Base-by-base conservation (phyloP, 2,888 invertebrate species). In the Sphecodes monilicornis region DNA sequence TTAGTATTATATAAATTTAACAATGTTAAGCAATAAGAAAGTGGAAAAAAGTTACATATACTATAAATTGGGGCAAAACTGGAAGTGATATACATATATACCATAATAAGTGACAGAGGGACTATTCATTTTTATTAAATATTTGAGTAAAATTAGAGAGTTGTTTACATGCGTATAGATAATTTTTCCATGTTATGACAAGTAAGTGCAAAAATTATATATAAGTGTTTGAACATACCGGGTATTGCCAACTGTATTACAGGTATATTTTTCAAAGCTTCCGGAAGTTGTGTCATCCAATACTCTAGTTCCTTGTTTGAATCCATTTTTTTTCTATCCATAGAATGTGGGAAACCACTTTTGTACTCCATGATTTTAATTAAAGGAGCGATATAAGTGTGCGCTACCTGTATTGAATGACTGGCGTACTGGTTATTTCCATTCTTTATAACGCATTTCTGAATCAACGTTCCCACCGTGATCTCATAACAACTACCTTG, bases 191-290 rank as follows among this genome's bases (percentile, higher is more conserved):
- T 5, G 39, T 46, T 1, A 11, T 18, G 0, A 76, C 64, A 5
- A 22, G 32, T n/a, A 26, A 36, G 64, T 76, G n/a, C 16, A 32
- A 5, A 43, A 29, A 29, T 43, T 0, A 29, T 57, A 26, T 29
- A 79, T 10, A 69, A 72, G 43, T 16, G 68, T 66, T 86, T 87
- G 39, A 22, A 89, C 91, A 91, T 95, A 97, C 97, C 97, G 95
- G 97, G 97, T 94, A 97, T 97, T 36, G 97, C 97, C 88, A 97
- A 95, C 92, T 97, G 96, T 88, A 97, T 97, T 80, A 97, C 94
- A 39, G 97, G 96, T 82, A 96, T 85, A 82, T 96, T 95, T 91
- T 96, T 96, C 43, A 97, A 92, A 80, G 95, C 94, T 26, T 95
- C 94, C 75, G 97, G 96, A 89, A 97, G 94, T 84, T 96, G 95